A percentile compares a stretch with the other conserved stretches of the same genome.
These are phyloP conservation scores for Myotis planiceps DNA, from an alignment of 2,797 vertebrate species.

Conservation along the genomic window DNA sequence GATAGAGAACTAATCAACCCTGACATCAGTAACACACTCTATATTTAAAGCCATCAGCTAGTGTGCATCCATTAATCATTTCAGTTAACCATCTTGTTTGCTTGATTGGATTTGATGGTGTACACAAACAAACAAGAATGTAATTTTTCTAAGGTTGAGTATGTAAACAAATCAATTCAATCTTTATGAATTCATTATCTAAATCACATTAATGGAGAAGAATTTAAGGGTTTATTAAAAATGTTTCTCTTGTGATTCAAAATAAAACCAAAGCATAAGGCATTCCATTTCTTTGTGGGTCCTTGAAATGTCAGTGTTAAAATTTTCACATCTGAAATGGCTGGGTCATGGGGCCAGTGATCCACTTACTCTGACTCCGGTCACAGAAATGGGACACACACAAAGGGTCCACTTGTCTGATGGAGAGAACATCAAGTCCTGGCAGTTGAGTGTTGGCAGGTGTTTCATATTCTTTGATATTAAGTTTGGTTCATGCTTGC, in stretches of 20 bases:
- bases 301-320: background rate
- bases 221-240: constrained; percentile 48
- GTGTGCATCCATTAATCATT: constrained; percentile 51
- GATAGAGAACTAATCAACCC: constrained; percentile 58
- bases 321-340: background rate
- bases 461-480: background rate
- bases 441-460: background rate
- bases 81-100: constrained; percentile 50
- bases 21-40: constrained; percentile 44
- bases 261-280: constrained; percentile 42
- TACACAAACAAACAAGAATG: constrained; percentile 53
- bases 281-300: background rate
- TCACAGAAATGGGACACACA: background rate
- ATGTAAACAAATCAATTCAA: constrained; percentile 58
- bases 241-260: constrained; percentile 36
- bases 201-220: constrained; percentile 55
- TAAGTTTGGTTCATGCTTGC: background rate
- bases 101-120: constrained; percentile 62
- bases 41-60: constrained; percentile 57
- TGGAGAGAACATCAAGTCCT: background rate
- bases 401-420: too few relatives aligned
- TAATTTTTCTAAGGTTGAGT: constrained; percentile 22
- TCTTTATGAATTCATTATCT: constrained; percentile 53
- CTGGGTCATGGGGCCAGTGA: background rate
- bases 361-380: fast-evolving